Evolutionary conservation across 2,888 invertebrate species (phyloP), one percentile per base, ranked within the genome.

Genomic region (Ormyrus labotus): DNA sequence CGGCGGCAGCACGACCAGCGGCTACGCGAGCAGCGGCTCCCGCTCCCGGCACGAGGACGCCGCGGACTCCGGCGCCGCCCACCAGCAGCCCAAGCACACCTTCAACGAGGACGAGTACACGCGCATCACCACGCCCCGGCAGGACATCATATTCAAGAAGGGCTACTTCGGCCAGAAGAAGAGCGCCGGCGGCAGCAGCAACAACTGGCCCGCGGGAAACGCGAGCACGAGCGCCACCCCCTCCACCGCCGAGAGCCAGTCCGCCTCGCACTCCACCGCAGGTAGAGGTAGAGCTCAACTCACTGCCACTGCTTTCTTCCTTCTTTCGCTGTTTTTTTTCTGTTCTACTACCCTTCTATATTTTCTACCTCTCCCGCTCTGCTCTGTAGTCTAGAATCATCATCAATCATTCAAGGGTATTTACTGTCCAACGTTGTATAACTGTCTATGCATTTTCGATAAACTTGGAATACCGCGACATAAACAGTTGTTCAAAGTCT

Each of bases 61-160:
- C 55, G 75, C 84, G 34, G 86, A 85, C n/a, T 87, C 34, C 2
- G 19, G 19, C 87, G 0, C 83, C 85, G 8, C 45, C 45, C 34
- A 34, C 3, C 70, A 69, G 53, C 64, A 53, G 13, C 55, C n/a
- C 9, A 72, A 70, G 57, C 45, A 92, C 83, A 92, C 92, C 50
- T 93, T 93, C 88, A 92, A 93, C 88, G 93, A 93, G 90, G 94
- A 94, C 88, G 94, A 94, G 91, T 95, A 95, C 89, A 94, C 94
- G 86, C 92, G 93, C 88, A 94, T 95, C 86, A 94, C 94, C 76
- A 94, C 94, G 60, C 94, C 94, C 50, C 91, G 94, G 84, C 94
- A 94, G 90, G 94, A 95, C 89, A 93, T 95, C 83, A 91, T 95
- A 85, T 94, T 95, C 90, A 94, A 94, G 90, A 94, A 94, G 89